A percentile compares a stretch with the other conserved stretches of the same genome.
These are phyloP conservation scores for Aurelia coerulea DNA, from an alignment of 30 jellyfish, hydroid and myxozoan species.

Conservation along the genomic window DNA sequence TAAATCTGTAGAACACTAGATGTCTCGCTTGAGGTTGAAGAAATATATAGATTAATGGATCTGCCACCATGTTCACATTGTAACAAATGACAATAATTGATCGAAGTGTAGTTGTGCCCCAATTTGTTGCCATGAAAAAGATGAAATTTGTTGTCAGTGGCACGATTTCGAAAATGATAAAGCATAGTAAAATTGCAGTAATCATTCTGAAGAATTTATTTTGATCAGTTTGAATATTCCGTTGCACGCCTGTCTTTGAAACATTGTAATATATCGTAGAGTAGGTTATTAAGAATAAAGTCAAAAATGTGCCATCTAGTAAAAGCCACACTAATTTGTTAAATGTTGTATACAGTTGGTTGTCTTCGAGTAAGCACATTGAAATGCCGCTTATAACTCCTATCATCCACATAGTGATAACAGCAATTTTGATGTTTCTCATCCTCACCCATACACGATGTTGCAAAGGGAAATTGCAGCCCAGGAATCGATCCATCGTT, in stretches of 20 bases:
- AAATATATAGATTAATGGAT: slow-evolving; percentile 31
- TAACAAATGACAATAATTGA: slow-evolving; percentile 6
- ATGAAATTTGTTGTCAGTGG: neutral
- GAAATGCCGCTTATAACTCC: slow-evolving; percentile 3
- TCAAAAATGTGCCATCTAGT: neutral
- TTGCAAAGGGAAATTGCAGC: slow-evolving; percentile 30
- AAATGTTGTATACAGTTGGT: neutral
- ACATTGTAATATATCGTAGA: slow-evolving; percentile 4
- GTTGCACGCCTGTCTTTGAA: neutral
- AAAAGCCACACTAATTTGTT: neutral
- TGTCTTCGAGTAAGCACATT: neutral
- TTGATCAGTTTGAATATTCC: neutral
- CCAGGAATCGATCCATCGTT: slow-evolving; percentile 48
- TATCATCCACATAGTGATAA: neutral
- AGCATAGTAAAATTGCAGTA: neutral
- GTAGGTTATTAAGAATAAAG: neutral
- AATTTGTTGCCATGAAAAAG: neutral
- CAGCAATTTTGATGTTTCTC: neutral
- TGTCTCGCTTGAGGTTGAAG: slow-evolving; percentile 17
- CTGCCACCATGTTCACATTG: slow-evolving; percentile 4
- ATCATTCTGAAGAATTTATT: slow-evolving; percentile 5
- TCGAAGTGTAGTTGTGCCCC: neutral
- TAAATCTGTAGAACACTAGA: neutral
- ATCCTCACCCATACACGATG: slow-evolving; percentile 8
- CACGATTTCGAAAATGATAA: slow-evolving; percentile 1